These are phyloP conservation scores for Rutpela maculata DNA, from an alignment of 2,888 invertebrate species.

Conservation along the genomic window DNA sequence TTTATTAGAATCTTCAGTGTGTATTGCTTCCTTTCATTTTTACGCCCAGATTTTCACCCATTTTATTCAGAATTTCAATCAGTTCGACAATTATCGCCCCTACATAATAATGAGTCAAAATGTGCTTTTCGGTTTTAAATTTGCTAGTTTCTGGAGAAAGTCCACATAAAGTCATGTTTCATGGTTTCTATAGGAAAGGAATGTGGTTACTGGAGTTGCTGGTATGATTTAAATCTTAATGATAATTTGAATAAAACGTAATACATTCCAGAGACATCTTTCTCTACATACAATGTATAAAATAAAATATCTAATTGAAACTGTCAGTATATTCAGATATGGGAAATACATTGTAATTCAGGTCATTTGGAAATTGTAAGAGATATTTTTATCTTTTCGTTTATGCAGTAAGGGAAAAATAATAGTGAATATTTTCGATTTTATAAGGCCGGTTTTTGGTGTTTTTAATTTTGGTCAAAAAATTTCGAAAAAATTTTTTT, in stretches of 20 bases:
- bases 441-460: too few relatives aligned
- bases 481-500: too few relatives aligned
- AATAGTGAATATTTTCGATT: too few relatives aligned
- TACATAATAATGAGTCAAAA: conserved; percentile 39
- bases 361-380: too few relatives aligned
- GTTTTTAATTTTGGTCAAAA: too few relatives aligned
- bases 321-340: not conserved
- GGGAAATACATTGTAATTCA: too few relatives aligned
- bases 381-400: too few relatives aligned
- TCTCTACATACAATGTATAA: not conserved
- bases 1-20: not conserved
- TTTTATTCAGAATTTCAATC: conserved; percentile 14
- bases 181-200: conserved; percentile 46
- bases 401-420: too few relatives aligned
- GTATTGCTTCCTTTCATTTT: not conserved
- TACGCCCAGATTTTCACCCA: not conserved
- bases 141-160: conserved; percentile 51
- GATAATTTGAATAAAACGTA: conserved; percentile 4
- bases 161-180: conserved; percentile 46
- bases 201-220: conserved; percentile 34
- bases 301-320: not conserved
- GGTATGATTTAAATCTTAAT: conserved; percentile 23
- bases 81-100: conserved; percentile 1
- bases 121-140: conserved; percentile 45
- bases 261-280: not conserved